Base-by-base conservation (phyloP, 2,888 invertebrate genomes). In the Monopis laevigella region DNA sequence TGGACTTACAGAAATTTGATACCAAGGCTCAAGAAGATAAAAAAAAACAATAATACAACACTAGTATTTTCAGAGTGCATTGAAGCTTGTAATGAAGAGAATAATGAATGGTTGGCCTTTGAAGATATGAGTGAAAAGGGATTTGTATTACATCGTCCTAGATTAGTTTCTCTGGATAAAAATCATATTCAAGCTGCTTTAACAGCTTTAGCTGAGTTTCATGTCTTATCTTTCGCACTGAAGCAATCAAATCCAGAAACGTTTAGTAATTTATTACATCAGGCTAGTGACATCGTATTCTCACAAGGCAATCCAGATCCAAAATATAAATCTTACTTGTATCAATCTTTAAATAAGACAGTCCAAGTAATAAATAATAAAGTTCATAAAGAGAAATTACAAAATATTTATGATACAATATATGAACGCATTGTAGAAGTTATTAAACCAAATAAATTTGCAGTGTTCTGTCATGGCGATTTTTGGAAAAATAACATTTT, bases 401-500 rank as follows among this genome's bases (percentile, higher is more conserved):
- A 18, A 11, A 18, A 17, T 2, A 8, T 40, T 2, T 28, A 18
- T 3, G 10, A 28, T 19, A 29, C 28, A 3, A 11, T 28, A 13
- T 40, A 28, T 40, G 29, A 29, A 16, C 16, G 14, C 17, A 10
- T 29, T 11, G 29, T 28, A 8, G 29, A 40, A 8, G 18, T 40
- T 8, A 10, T 40, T 17, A 13, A 19, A 28, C 40, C 40, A 13
- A 14, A 17, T 5, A 28, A 40, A 17, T 29, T 29, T 40, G 16
- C 19, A n/a, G 40, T 40, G n/a, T 29, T 40, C 18, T 40, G 40
- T 29, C 40, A 40, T 19, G 40, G 40, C 8, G 40, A 40, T 28
- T 40, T 29, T 28, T 40, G 40, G 40, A 40, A 40, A 40, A 40
- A 40, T n/a, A 40, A 40, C 14, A 28, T 40, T 4, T 14, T 40